phyloP scores from a whole-genome alignment of 53 echinoderm and acorn worm species.

The Echinarachnius parma region DNA sequence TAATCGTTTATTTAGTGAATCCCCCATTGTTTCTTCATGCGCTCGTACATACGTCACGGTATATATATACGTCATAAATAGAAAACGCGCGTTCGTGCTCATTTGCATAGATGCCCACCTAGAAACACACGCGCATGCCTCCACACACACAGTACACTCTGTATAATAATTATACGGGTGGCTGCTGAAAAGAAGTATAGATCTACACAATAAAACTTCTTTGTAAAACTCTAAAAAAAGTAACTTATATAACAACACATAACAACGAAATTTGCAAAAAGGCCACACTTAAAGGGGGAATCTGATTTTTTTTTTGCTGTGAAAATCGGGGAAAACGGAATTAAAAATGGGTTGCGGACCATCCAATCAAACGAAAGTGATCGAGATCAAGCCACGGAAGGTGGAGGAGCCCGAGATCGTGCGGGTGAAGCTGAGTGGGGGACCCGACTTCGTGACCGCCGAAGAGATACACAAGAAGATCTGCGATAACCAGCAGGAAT shows the following conservation, averaged over 20 bases:
- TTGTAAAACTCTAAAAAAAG: neutral
- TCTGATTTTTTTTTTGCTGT: neutral
- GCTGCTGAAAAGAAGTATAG: neutral
- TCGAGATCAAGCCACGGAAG: neutral
- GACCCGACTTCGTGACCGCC: neutral
- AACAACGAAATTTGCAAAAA: neutral
- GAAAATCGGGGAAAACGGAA: neutral
- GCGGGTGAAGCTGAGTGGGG: constrained; percentile 20
- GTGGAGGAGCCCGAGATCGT: constrained; percentile 16
- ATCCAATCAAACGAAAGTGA: constrained; percentile 16
- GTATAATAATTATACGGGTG: no score
- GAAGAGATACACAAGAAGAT: constrained; percentile 7
- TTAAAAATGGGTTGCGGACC: constrained; percentile 11
- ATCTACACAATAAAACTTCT: neutral
- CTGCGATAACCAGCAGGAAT: constrained; percentile 7
- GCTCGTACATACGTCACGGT: no score
- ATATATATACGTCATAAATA: no score
- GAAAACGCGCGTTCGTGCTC: no score
- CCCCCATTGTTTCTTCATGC: no score
- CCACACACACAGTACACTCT: no score
- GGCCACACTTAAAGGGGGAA: neutral
- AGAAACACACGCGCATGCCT: no score
- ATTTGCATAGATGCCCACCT: no score
- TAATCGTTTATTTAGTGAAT: no score
- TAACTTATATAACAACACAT: no score